Conservation (phyloP, 2,113 vertebrate species). For the Trinectes maculatus region DNA sequence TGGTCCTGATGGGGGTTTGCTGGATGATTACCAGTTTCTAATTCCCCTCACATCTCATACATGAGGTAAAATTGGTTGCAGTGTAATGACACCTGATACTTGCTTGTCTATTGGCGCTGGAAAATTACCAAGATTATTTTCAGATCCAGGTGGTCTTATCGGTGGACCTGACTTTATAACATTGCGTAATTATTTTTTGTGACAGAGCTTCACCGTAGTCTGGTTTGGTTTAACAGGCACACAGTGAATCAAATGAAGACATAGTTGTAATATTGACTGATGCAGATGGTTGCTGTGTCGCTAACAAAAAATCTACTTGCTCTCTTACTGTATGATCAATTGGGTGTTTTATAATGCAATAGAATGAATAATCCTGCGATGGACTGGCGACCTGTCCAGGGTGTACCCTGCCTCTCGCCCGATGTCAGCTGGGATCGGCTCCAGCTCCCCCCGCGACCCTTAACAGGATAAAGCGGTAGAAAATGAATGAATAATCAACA, state of each 20-base stretch:
- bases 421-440: too few relatives aligned
- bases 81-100: constrained; percentile 37
- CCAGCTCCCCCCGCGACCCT: too few relatives aligned
- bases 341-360: too few relatives aligned
- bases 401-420: too few relatives aligned
- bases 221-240: background rate
- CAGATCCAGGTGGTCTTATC: background rate
- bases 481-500: too few relatives aligned
- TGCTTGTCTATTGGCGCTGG: constrained; percentile 44
- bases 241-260: background rate
- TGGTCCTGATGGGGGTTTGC: constrained; percentile 16
- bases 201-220: background rate
- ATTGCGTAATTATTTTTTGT: constrained; percentile 6
- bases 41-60: constrained; percentile 49
- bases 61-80: constrained; percentile 37
- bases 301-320: too few relatives aligned
- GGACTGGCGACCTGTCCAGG: too few relatives aligned
- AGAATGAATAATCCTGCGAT: too few relatives aligned
- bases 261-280: background rate
- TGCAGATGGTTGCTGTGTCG: too few relatives aligned
- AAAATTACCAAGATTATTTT: constrained; percentile 31
- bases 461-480: too few relatives aligned
- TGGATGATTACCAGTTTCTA: constrained; percentile 44
- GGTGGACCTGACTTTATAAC: background rate
- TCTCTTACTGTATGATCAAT: too few relatives aligned